Conservation (phyloP, 2,113 vertebrate genomes). For the Cacatua alba region DNA sequence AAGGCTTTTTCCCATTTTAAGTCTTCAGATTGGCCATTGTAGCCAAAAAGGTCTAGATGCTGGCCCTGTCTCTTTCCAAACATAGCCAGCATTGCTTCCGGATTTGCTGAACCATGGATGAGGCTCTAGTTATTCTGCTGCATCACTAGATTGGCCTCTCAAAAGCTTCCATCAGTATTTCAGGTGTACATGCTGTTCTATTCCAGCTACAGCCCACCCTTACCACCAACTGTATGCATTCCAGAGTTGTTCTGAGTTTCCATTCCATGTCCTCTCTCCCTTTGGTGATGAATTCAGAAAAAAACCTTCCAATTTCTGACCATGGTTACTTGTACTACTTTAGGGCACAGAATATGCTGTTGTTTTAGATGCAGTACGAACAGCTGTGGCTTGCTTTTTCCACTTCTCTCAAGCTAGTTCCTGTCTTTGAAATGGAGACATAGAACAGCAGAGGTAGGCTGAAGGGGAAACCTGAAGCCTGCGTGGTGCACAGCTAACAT, state of each 20-base stretch:
- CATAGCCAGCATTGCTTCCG: not conserved
- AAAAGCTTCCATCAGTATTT: not conserved
- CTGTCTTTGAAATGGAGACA: not conserved
- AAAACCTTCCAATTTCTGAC: not conserved
- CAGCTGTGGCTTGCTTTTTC: not conserved
- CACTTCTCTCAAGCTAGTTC: not conserved
- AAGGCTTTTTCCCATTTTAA: not conserved
- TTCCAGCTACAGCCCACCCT: too few species aligned
- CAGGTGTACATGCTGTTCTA: not conserved
- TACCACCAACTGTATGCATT: not conserved
- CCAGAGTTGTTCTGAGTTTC: not conserved
- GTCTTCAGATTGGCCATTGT: not conserved
- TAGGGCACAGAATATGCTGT: not conserved
- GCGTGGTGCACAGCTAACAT: not conserved
- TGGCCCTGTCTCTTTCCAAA: not conserved
- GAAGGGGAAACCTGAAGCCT: not conserved
- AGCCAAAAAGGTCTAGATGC: not conserved
- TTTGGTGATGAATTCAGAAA: not conserved
- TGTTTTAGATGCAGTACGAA: not conserved
- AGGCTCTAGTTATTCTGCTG: not conserved
- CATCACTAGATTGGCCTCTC: not conserved
- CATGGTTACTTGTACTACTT: not conserved
- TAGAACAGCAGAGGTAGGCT: not conserved
- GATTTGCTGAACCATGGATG: not conserved
- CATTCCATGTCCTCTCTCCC: not conserved